Percentiles rank a stretch among this genome's conserved stretches.
Conservation (phyloP, 2,888 invertebrate species). For the Rhamphomyia laevipes region DNA sequence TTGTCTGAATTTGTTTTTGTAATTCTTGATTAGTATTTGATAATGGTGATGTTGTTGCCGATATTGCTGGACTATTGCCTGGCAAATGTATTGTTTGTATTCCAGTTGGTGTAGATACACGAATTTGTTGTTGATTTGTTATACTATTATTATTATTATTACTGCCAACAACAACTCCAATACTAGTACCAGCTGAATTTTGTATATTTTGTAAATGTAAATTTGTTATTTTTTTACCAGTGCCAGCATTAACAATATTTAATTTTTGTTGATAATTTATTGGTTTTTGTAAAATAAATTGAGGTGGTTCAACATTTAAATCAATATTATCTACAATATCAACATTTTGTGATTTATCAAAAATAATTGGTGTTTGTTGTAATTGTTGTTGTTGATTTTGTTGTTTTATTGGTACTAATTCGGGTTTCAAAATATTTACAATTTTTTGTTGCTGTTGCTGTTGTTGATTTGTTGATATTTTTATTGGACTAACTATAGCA, state of each 20-base stretch:
- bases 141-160: background rate
- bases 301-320: slow-evolving; percentile 7
- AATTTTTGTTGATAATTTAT: background rate
- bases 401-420: slow-evolving; percentile 13
- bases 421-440: slow-evolving; percentile 18
- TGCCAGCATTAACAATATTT: background rate
- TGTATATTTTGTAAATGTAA: background rate
- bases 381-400: background rate
- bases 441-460: slow-evolving; percentile 28
- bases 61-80: slow-evolving; percentile 19
- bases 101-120: slow-evolving; percentile 32
- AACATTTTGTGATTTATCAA: slow-evolving; percentile 3
- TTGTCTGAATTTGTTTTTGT: slow-evolving; percentile 11
- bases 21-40: background rate
- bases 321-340: slow-evolving; percentile 13
- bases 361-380: background rate
- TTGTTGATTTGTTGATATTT: slow-evolving; percentile 30
- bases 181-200: background rate
- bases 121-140: slow-evolving; percentile 6
- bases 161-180: background rate
- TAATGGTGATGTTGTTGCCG: slow-evolving; percentile 6
- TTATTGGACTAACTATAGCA: slow-evolving; percentile 9
- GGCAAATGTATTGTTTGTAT: slow-evolving; percentile 35
- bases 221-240: background rate
- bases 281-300: slow-evolving; percentile 1